Evolutionary conservation across 1,140 invertebrate genomes (phyloP).

Genomic region (Anastrepha obliqua): DNA sequence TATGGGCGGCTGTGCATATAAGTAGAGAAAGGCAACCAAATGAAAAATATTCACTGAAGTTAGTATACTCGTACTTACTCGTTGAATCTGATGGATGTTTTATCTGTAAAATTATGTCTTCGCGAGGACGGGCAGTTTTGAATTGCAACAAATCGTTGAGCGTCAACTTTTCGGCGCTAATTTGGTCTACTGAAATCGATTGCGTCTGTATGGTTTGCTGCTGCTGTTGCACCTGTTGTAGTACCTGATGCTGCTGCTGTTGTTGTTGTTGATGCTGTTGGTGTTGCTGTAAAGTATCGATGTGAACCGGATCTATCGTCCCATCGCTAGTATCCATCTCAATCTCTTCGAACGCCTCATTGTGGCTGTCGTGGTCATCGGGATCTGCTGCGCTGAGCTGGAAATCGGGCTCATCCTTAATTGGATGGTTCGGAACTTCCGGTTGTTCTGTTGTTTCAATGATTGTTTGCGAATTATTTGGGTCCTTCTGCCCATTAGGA

Average conservation of each 20-base stretch:
- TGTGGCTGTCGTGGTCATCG: conserved; percentile 66
- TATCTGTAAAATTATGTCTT: conserved; percentile 72
- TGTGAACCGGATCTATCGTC: conserved; percentile 68
- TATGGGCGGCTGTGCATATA: conserved; percentile 63
- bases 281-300: conserved; percentile 64
- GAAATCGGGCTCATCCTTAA: conserved; percentile 70
- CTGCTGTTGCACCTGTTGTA: conserved; percentile 61
- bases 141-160: conserved; percentile 71
- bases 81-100: conserved; percentile 69
- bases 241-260: conserved; percentile 61
- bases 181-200: conserved; percentile 66
- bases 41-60: not conserved
- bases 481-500: not conserved
- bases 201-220: conserved; percentile 65
- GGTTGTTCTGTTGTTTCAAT: conserved; percentile 51
- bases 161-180: conserved; percentile 70
- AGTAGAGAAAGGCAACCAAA: not conserved
- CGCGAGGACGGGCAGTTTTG: conserved; percentile 65
- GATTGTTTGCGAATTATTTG: conserved; percentile 55
- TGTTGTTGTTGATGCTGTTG: conserved; percentile 63
- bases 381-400: conserved; percentile 66
- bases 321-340: conserved; percentile 69
- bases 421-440: conserved; percentile 58
- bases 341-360: conserved; percentile 69
- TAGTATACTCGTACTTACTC: conserved; percentile 58